Base-by-base conservation (phyloP, 2,888 invertebrate genomes). In the Tenthredo distinguenda region DNA sequence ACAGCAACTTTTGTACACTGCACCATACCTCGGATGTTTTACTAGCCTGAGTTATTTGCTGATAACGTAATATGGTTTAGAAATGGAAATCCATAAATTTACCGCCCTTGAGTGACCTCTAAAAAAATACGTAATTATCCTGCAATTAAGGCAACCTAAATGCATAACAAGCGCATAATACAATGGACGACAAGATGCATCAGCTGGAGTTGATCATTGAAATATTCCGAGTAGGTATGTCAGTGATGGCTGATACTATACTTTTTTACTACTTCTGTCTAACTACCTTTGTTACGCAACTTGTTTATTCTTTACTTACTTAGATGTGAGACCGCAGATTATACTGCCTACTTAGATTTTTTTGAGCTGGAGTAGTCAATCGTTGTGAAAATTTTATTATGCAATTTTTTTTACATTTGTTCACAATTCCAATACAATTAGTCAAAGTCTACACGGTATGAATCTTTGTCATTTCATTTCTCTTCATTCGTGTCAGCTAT, bases 71-170 rank as follows among this genome's bases (percentile, higher is more conserved):
- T 40, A 58, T 37, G 81, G 31, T 62, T 37, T 34, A 50, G 62
- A 81, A 62, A 58, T 83, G 34, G 68, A 82, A 84, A 71, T 62
- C 83, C 84, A 87, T 90, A 90, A 89, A 90, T 90, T 89, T 90
- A 88, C 87, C 87, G 84, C 84, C 50, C 72, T 81, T 31, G 82
- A 58, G 83, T 84, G 83, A 83, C 86, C 86, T 85, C 85, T 87
- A 84, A 72, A 72, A 82, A 81, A 87, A 88, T 88, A 88, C 86
- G 88, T 87, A 87, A 89, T 88, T 88, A 87, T 86, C 85, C 87
- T 88, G 89, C 89, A 89, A 90, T 90, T 89, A 90, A 90, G 88
- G 86, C 89, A 89, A 88, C 90, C 87, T 87, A 88, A 87, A 90
- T 89, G 87, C 89, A 89, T 90, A 90, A 88, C 87, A 87, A 88